Base-by-base conservation (phyloP, 2,888 invertebrate species). In the Lamproptera curius region DNA sequence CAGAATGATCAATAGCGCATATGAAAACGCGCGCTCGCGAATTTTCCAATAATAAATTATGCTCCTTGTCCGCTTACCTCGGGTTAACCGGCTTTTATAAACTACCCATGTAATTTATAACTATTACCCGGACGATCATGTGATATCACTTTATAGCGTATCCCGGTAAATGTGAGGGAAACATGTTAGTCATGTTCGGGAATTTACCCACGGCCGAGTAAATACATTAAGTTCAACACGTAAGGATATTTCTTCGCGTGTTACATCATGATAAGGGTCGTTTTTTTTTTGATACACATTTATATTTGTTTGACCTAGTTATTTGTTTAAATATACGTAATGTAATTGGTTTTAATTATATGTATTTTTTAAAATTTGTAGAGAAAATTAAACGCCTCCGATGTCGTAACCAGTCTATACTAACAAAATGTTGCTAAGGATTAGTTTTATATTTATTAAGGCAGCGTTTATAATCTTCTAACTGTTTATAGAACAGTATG, bases 1-100 rank as follows among this genome's bases (percentile, higher is more conserved):
- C 62, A 67, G 63, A 67, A 73, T 77, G 73, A 76, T 76, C 66
- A 67, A 59, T 65, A 63, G 62, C 61, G 65, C 65, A 71, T 76
- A 81, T 83, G 79, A 78, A 78, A 75, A 85, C 79, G 73, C 76
- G 75, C 79, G 70, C 61, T 64, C 79, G 79, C 78, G 77, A 83
- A 77, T 80, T 84, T 80, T 70, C 76, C 76, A 77, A 83, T 84
- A 84, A 86, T 88, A 88, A 88, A 87, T 88, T 84, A 87, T 73
- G 71, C 74, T 73, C 72, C 80, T 77, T 83, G 86, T 84, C 83
- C 84, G 80, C 83, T 82, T 84, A 86, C 86, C 85, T 83, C 81
- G 81, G 84, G 86, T 84, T 86, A 86, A 87, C 85, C 83, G 85
- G 86, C 85, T 85, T 86, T 87, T 87, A 87, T 87, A 87, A 87